These are phyloP conservation scores for Armadillidium nasatum DNA, from an alignment of 1,140 invertebrate species.

Conservation along the genomic window DNA sequence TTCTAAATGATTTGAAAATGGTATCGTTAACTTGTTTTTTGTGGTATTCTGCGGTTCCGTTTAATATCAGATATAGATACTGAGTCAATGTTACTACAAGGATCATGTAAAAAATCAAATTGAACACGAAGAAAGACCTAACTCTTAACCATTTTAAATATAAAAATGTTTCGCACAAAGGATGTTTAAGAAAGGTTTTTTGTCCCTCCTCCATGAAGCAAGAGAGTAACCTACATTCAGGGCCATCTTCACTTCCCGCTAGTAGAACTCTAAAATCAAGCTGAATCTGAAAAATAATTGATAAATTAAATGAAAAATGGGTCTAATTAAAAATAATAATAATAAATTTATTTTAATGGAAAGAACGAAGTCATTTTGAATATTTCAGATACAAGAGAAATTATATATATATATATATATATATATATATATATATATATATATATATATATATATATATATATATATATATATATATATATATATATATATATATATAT, in stretches of 20 bases:
- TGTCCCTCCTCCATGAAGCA: constrained; percentile 45
- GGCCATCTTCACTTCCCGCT: constrained; percentile 27
- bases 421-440: constrained; percentile 9
- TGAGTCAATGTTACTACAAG: constrained; percentile 59
- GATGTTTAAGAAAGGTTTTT: constrained; percentile 45
- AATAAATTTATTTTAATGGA: too few relatives aligned
- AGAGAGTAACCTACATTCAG: constrained; percentile 42
- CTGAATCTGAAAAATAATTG: constrained; percentile 16
- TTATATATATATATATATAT: too few relatives aligned
- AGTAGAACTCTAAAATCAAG: constrained; percentile 36
- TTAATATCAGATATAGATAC: constrained; percentile 52
- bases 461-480: neutral
- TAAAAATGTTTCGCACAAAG: constrained; percentile 45
- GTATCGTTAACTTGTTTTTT: neutral
- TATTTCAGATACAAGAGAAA: too few relatives aligned
- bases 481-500: neutral
- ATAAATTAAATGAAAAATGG: too few relatives aligned
- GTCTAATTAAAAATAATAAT: too few relatives aligned
- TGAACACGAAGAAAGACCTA: constrained; percentile 74
- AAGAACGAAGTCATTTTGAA: too few relatives aligned
- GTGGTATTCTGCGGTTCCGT: constrained; percentile 53
- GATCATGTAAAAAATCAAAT: constrained; percentile 70
- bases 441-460: neutral
- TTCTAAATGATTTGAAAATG: neutral
- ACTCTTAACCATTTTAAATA: constrained; percentile 70